Conservation (phyloP, 2,797 vertebrate genomes). For the Xyrichtys novacula region DNA sequence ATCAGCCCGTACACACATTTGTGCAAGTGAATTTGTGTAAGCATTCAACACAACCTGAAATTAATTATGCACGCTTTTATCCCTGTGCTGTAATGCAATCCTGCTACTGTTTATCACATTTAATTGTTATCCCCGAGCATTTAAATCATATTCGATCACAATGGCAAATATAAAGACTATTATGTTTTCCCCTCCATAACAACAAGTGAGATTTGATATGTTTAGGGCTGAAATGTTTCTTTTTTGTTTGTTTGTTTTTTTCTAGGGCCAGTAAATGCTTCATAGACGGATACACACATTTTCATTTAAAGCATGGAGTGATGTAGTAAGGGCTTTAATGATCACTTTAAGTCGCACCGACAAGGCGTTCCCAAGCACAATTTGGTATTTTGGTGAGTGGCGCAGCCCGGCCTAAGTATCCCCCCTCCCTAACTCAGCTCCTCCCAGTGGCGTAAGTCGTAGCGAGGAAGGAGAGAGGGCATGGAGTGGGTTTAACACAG, state of each 20-base stretch:
- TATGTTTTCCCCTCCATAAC: neutral
- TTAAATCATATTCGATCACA: conserved; percentile 50
- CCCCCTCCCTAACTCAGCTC: too few species aligned
- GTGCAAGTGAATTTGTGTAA: conserved; percentile 60
- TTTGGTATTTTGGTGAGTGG: too few species aligned
- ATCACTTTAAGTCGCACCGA: too few species aligned
- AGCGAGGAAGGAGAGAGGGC: too few species aligned
- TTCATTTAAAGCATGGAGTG: too few species aligned
- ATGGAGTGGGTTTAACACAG: too few species aligned
- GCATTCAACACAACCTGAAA: conserved; percentile 64
- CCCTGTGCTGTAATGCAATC: conserved; percentile 45
- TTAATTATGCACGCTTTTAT: conserved; percentile 73
- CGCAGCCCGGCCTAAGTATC: too few species aligned
- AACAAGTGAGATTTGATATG: conserved; percentile 15
- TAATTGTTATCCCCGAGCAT: conserved; percentile 69
- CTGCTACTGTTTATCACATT: conserved; percentile 43
- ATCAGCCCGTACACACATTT: conserved; percentile 63
- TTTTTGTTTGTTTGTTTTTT: too few species aligned
- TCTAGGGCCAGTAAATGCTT: neutral
- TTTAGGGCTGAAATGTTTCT: neutral
- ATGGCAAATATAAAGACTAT: conserved; percentile 30
- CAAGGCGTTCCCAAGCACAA: too few species aligned
- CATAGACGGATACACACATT: too few species aligned
- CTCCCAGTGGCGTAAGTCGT: too few species aligned
- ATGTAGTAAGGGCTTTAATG: too few species aligned